phyloP scores from a whole-genome alignment of 64 coral and sea anemone genomes.

The Porites lutea region DNA sequence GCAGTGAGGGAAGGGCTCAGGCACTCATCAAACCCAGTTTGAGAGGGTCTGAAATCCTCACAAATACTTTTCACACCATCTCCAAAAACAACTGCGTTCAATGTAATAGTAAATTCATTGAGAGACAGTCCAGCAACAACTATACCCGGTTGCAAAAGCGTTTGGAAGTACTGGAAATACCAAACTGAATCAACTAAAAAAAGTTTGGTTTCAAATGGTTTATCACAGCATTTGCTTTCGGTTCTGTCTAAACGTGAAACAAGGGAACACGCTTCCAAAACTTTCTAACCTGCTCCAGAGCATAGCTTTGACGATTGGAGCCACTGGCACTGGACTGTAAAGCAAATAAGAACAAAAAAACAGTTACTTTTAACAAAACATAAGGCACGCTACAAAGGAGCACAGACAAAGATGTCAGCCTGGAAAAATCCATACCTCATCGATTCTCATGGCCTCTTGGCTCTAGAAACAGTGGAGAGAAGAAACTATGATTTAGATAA shows the following conservation, averaged over 20 bases:
- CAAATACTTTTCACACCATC: too few relatives aligned
- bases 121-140: too few relatives aligned
- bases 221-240: too few relatives aligned
- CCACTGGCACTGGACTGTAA: conserved; percentile 88
- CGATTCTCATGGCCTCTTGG: conserved; percentile 81
- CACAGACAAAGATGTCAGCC: neutral
- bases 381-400: neutral
- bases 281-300: conserved; percentile 79
- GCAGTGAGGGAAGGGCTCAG: too few relatives aligned
- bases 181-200: too few relatives aligned
- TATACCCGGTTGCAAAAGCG: too few relatives aligned
- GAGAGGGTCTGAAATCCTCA: too few relatives aligned
- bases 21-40: too few relatives aligned
- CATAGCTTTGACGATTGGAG: conserved; percentile 83
- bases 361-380: neutral
- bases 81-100: too few relatives aligned
- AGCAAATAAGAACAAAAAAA: neutral
- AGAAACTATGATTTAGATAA: neutral
- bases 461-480: conserved; percentile 40
- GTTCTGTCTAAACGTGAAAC: neutral
- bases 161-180: too few relatives aligned
- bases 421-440: conserved; percentile 64
- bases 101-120: too few relatives aligned
- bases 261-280: neutral
- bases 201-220: too few relatives aligned